These are phyloP conservation scores for Epicauta chinensis DNA, from an alignment of 1,140 invertebrate genomes.

Conservation along the genomic window DNA sequence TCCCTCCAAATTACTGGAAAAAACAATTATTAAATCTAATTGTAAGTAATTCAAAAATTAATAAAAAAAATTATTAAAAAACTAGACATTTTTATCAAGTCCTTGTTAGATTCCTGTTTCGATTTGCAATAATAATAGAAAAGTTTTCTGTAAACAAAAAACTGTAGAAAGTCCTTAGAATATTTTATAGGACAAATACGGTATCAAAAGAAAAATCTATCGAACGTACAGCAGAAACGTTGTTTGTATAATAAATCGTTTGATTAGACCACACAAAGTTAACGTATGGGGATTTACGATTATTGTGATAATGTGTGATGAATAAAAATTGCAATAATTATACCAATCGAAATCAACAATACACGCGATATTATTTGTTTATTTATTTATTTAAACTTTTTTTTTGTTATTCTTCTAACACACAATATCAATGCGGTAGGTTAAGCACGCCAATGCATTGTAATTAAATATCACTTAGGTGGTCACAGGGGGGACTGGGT, in stretches of 20 bases:
- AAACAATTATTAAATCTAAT: too few species aligned
- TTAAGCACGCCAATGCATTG: constrained; percentile 14
- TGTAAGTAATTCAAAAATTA: too few species aligned
- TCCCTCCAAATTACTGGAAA: too few species aligned
- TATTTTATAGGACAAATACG: constrained; percentile 9
- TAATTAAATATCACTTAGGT: constrained; percentile 4
- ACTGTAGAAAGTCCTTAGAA: constrained; percentile 1
- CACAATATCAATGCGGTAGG: constrained; percentile 17
- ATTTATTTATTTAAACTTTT: too few species aligned
- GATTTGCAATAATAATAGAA: too few species aligned
- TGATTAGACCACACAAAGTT: constrained; percentile 28
- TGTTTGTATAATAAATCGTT: constrained; percentile 26
- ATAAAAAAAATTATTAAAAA: too few species aligned
- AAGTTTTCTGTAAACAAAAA: too few species aligned
- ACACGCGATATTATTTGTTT: constrained; percentile 9
- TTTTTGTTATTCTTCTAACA: too few species aligned
- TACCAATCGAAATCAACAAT: constrained; percentile 13
- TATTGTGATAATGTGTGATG: constrained; percentile 15
- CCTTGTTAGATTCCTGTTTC: too few species aligned
- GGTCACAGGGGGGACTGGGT: not conserved
- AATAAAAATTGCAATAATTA: constrained; percentile 31
- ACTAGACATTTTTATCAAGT: too few species aligned
- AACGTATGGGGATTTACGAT: constrained; percentile 30
- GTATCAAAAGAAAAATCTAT: constrained; percentile 8
- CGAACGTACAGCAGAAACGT: constrained; percentile 19